Evolutionary conservation across 30 jellyfish, hydroid and myxozoan genomes (phyloP).

Genomic region (Cassiopea xamachana): DNA sequence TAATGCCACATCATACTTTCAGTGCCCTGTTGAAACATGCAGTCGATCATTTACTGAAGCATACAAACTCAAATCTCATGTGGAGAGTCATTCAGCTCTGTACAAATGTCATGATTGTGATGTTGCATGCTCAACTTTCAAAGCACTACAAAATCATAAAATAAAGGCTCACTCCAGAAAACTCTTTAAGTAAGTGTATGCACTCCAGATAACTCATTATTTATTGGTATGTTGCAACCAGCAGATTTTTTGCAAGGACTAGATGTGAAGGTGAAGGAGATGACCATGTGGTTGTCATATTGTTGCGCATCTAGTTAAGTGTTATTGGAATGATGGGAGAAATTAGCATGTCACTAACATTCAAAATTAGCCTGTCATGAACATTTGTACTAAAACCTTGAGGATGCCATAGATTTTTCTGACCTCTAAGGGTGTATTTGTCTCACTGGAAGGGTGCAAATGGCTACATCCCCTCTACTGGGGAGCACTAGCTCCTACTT

Average conservation of each 20-base stretch:
- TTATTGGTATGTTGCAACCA: neutral
- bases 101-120: constrained; percentile 42
- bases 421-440: no score
- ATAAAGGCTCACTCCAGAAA: neutral
- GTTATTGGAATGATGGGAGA: no score
- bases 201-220: neutral
- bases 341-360: no score
- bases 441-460: no score
- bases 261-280: no score
- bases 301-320: no score
- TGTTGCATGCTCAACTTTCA: neutral
- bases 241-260: neutral
- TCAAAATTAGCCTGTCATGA: no score
- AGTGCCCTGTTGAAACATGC: constrained; percentile 65
- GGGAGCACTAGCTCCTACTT: no score
- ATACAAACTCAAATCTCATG: constrained; percentile 44
- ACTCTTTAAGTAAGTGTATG: neutral
- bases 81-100: constrained; percentile 9
- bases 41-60: constrained; percentile 37
- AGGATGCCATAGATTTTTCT: no score
- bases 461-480: no score
- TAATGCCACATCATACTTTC: neutral
- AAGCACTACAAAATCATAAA: constrained; percentile 23
- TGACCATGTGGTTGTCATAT: no score
- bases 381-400: no score